phyloP scores from a whole-genome alignment of 2,888 invertebrate genomes.

The Troides helena region DNA sequence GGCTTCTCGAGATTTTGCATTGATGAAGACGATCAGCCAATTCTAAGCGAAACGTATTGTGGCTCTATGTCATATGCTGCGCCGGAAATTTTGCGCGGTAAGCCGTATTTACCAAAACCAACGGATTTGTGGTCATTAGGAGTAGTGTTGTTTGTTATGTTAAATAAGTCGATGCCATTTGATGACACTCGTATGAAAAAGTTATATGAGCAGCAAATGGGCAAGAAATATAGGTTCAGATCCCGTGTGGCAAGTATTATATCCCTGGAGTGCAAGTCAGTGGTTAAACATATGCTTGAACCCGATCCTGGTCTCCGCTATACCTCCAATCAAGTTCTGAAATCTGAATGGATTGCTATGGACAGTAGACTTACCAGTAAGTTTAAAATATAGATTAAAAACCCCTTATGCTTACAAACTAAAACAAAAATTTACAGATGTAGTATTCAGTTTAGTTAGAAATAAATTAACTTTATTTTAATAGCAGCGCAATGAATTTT shows the following conservation, averaged over 20 bases:
- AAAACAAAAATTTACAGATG: not conserved
- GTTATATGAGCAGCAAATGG: slow-evolving; percentile 83
- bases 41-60: slow-evolving; percentile 89
- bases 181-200: slow-evolving; percentile 87
- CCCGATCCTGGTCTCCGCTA: slow-evolving; percentile 83
- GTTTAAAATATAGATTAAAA: slow-evolving; percentile 35
- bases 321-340: slow-evolving; percentile 78
- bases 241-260: slow-evolving; percentile 80
- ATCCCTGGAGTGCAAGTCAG: slow-evolving; percentile 81
- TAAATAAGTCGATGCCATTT: slow-evolving; percentile 91
- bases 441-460: not conserved
- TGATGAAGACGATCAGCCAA: slow-evolving; percentile 57
- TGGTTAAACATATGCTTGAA: slow-evolving; percentile 84
- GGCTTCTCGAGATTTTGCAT: slow-evolving; percentile 84
- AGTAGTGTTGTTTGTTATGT: slow-evolving; percentile 89
- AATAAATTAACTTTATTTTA: not conserved
- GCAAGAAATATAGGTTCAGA: slow-evolving; percentile 82
- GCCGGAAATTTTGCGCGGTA: slow-evolving; percentile 89
- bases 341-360: slow-evolving; percentile 84
- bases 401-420: not conserved
- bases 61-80: slow-evolving; percentile 93
- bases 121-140: slow-evolving; percentile 91
- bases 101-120: slow-evolving; percentile 85
- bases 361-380: slow-evolving; percentile 81
- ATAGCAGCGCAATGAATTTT: not conserved